Percentiles rank a stretch among this genome's conserved stretches.
Evolutionary conservation across 2,888 invertebrate species (phyloP).

Genomic region (Athalia circularis): DNA sequence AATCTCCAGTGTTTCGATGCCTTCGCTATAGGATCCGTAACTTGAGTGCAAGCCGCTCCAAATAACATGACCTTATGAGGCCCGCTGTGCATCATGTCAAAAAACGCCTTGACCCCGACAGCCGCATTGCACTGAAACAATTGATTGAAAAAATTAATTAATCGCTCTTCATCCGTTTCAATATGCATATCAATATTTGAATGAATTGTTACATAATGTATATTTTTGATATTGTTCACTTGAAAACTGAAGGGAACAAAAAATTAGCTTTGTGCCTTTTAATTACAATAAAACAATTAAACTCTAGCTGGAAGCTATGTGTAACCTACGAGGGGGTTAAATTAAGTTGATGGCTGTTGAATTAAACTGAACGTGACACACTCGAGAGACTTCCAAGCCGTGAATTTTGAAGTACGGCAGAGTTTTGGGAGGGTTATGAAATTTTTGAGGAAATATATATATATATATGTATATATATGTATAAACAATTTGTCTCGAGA

Average conservation of each 20-base stretch:
- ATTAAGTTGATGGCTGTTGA: constrained; percentile 6
- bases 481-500: too few relatives aligned
- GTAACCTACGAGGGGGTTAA: background rate
- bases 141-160: background rate
- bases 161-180: too few relatives aligned
- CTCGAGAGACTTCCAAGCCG: background rate
- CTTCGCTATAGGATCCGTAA: constrained; percentile 97
- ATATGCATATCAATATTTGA: too few relatives aligned
- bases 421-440: background rate
- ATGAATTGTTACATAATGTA: too few relatives aligned
- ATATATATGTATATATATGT: too few relatives aligned
- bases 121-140: constrained; percentile 91
- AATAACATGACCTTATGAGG: constrained; percentile 96
- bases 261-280: background rate
- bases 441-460: background rate
- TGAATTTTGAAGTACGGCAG: background rate
- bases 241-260: background rate
- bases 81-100: constrained; percentile 96
- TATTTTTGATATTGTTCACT: too few relatives aligned
- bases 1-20: constrained; percentile 98
- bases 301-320: too few relatives aligned
- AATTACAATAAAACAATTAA: too few relatives aligned
- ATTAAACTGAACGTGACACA: background rate
- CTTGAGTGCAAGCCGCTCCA: constrained; percentile 96
- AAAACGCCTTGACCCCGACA: constrained; percentile 95